These are phyloP conservation scores for Jacana jacana DNA, from an alignment of 2,113 vertebrate species.

Conservation along the genomic window DNA sequence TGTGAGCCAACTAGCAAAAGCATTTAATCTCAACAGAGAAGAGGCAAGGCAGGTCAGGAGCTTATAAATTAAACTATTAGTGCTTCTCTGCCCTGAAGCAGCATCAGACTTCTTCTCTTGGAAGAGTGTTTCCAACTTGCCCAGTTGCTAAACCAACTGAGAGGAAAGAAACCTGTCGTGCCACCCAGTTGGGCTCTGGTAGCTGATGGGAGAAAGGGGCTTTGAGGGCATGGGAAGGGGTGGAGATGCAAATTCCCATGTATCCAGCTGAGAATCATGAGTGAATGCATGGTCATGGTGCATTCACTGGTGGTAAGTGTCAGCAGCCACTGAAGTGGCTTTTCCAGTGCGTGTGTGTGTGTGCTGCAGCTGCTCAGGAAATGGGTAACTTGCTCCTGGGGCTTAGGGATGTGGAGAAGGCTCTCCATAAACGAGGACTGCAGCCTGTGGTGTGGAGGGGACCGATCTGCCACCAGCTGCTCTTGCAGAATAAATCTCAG, in stretches of 20 bases:
- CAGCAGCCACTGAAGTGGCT: neutral
- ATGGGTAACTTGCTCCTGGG: neutral
- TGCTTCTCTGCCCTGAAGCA: neutral
- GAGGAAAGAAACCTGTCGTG: neutral
- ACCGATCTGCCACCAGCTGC: neutral
- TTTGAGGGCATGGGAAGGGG: neutral
- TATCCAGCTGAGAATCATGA: neutral
- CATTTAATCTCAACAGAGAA: neutral
- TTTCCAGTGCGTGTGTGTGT: fast-evolving
- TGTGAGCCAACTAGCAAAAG: neutral
- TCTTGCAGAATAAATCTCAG: neutral
- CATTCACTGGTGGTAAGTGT: neutral
- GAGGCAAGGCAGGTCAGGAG: neutral
- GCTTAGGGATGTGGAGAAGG: neutral
- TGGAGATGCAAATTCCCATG: neutral
- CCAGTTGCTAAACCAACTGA: neutral
- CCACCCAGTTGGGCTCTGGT: neutral
- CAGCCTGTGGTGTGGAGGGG: too few relatives aligned
- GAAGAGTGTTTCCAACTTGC: neutral
- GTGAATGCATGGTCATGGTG: neutral
- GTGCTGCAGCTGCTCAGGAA: neutral
- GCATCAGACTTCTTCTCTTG: neutral
- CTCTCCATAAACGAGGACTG: fast-evolving
- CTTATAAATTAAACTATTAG: neutral
- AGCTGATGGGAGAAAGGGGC: neutral